phyloP scores from a whole-genome alignment of 2,113 vertebrate species.

The Phyllopteryx taeniolatus region DNA sequence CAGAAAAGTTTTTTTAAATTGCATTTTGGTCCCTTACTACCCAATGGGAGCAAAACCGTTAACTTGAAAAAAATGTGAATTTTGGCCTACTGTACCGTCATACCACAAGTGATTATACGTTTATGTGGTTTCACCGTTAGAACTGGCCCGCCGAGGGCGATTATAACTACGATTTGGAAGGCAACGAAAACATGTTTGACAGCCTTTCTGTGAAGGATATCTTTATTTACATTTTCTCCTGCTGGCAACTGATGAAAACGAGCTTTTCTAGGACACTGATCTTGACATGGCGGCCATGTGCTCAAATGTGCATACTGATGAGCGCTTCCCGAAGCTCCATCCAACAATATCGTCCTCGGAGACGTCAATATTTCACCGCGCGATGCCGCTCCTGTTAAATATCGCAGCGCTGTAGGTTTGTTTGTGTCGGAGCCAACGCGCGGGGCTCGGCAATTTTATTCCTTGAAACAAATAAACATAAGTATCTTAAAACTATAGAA shows the following conservation, averaged over 20 bases:
- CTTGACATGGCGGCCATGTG: conserved; percentile 4
- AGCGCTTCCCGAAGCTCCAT: neutral
- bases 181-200: neutral
- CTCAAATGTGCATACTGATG: conserved; percentile 7
- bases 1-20: too few relatives aligned
- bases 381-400: conserved; percentile 15
- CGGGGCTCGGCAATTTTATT: neutral
- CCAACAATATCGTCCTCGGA: conserved; percentile 19
- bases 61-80: too few relatives aligned
- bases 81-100: too few relatives aligned
- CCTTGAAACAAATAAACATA: too few relatives aligned
- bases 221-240: conserved; percentile 23
- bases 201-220: neutral
- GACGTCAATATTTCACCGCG: conserved; percentile 3
- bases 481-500: too few relatives aligned
- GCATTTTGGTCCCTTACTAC: too few relatives aligned
- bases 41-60: too few relatives aligned
- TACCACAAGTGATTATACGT: neutral
- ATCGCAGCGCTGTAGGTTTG: conserved; percentile 27
- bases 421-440: conserved; percentile 26
- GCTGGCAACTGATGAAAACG: conserved; percentile 10
- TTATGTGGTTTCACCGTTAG: neutral
- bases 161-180: neutral
- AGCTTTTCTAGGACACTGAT: conserved; percentile 37
- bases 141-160: neutral